These are phyloP conservation scores for Jaculus jaculus DNA, from an alignment of 2,113 vertebrate genomes.

Conservation along the genomic window DNA sequence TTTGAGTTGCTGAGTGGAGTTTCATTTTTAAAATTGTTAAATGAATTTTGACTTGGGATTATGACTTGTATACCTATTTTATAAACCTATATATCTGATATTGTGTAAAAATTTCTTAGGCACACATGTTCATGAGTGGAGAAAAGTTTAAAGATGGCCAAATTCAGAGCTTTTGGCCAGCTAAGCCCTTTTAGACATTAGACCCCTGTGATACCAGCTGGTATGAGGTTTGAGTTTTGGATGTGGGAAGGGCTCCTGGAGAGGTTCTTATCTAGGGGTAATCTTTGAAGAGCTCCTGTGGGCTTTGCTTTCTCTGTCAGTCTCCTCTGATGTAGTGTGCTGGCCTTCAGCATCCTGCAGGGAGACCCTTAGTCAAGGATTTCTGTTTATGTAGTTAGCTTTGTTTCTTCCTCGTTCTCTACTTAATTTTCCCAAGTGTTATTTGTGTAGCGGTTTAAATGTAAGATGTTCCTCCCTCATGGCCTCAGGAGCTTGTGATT, in stretches of 20 bases:
- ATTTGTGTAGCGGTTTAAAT: no score
- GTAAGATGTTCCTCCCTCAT: no score
- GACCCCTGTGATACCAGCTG: not conserved
- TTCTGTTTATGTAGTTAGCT: not conserved
- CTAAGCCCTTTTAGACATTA: not conserved
- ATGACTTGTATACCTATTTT: not conserved
- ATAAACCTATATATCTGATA: not conserved
- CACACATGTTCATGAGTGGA: no score
- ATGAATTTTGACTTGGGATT: not conserved
- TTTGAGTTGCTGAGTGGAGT: not conserved
- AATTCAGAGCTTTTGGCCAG: not conserved
- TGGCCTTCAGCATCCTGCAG: not conserved
- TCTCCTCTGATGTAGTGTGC: not conserved
- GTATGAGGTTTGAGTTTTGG: not conserved
- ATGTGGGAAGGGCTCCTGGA: not conserved
- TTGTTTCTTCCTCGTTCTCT: not conserved
- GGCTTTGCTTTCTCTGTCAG: accelerated
- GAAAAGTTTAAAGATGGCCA: no score
- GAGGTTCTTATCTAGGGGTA: accelerated
- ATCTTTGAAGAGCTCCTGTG: no score
- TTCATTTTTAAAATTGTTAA: not conserved
- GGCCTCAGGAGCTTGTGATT: no score
- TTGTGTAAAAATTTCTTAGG: not conserved
- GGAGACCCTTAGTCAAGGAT: not conserved
- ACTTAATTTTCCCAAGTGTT: not conserved